These are phyloP conservation scores for Styela clava DNA, from an alignment of 23 tunicate genomes.

Conservation along the genomic window DNA sequence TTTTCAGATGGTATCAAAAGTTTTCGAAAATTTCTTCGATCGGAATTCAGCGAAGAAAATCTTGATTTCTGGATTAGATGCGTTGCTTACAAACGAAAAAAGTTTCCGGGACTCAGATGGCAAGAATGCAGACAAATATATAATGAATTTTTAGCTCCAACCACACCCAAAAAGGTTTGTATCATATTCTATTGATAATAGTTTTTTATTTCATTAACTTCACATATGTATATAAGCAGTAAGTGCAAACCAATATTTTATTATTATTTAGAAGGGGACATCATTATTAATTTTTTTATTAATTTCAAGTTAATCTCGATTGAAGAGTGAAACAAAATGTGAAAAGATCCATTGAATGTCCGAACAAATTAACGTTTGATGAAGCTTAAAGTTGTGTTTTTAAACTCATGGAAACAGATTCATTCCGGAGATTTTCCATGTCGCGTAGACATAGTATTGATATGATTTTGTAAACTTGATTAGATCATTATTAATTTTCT, in stretches of 20 bases:
- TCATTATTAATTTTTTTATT: no score
- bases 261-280: no score
- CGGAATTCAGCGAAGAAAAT: slow-evolving; percentile 73
- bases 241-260: no score
- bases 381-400: background rate
- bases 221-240: no score
- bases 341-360: background rate
- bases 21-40: slow-evolving; percentile 36
- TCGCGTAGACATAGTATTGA: background rate
- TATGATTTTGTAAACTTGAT: no score
- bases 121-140: slow-evolving; percentile 25
- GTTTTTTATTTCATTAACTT: no score
- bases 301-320: background rate
- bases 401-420: background rate
- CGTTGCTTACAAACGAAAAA: slow-evolving; percentile 35
- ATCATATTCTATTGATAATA: no score
- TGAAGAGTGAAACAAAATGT: background rate
- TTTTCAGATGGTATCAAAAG: background rate
- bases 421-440: background rate
- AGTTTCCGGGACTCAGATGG: slow-evolving; percentile 2
- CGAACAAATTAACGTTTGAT: background rate
- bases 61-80: slow-evolving; percentile 57
- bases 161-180: slow-evolving; percentile 37
- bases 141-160: slow-evolving; percentile 30
- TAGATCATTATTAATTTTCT: no score